A percentile compares a stretch with the other conserved stretches of the same genome.
These are phyloP conservation scores for Mesocentrotus franciscanus DNA, from an alignment of 53 echinoderm and acorn worm species.

Conservation along the genomic window DNA sequence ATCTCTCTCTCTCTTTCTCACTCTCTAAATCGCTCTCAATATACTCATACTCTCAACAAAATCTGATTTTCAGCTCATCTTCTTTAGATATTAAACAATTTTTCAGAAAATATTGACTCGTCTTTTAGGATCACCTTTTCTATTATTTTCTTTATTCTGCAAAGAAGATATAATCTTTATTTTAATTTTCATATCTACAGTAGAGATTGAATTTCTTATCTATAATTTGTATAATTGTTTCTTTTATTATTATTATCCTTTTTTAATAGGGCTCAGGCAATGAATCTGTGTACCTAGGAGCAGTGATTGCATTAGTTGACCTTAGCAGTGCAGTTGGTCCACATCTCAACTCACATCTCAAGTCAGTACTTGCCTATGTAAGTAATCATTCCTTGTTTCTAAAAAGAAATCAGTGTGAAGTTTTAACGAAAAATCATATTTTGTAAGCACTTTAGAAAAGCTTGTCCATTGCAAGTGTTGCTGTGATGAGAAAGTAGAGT, in stretches of 20 bases:
- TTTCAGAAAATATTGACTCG: background rate
- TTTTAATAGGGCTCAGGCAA: constrained; percentile 71
- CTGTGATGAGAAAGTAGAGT: background rate
- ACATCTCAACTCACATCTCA: constrained; percentile 89
- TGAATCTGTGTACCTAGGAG: constrained; percentile 85
- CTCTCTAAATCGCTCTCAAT: background rate
- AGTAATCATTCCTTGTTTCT: constrained; percentile 63
- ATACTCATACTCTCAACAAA: background rate
- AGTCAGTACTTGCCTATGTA: constrained; percentile 88
- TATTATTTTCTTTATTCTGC: no score
- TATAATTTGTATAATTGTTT: no score
- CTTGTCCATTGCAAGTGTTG: background rate
- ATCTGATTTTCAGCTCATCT: background rate
- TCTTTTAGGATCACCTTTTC: background rate
- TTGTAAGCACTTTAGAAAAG: background rate
- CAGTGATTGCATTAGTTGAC: constrained; percentile 82
- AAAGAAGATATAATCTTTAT: no score
- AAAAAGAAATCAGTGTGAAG: no score
- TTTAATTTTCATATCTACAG: no score
- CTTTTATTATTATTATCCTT: background rate
- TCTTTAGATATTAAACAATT: constrained; percentile 6
- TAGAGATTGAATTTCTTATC: no score
- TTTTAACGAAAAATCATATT: background rate
- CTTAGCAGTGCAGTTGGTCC: constrained; percentile 92
- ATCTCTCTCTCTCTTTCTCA: background rate